Base-by-base conservation (phyloP, 2,797 vertebrate species). In the Acanthornis magna region DNA sequence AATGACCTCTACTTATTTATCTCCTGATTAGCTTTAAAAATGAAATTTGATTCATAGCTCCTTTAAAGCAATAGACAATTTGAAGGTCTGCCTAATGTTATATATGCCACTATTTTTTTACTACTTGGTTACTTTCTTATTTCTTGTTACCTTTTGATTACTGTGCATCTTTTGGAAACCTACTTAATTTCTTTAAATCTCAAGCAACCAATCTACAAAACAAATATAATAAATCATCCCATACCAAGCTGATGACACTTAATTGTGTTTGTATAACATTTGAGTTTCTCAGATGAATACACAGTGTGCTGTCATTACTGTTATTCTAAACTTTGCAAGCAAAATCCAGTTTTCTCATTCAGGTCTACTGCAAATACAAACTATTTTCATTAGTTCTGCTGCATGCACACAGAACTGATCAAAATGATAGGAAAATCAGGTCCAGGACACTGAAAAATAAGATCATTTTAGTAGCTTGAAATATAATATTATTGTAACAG, bases 401-500 rank as follows among this genome's bases (percentile, higher is more conserved):
- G 34, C 25, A 71, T 67, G 63, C 29, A 34, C 16, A 26, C 5
- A 71, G 76, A 81, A 40, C 12, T 50, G 65, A 89, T 81, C 22
- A 17, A 88, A 91, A 92, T 3, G 5, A 88, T 45, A 88, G 40
- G 86, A 89, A 93, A 86, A 40, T 91, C 36, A 63, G 34, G 18
- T 36, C 48, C 63, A 76, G 57, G 38, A 79, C n/a, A 65, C 42
- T 54, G 55, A 76, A 93, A 92, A 95, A 38, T 57, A 60, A 65
- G 13, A 90, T 82, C 13, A 63, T 13, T 73, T 86, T 79, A 85
- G 47, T 79, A 86, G 27, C 42, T 53, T 95, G 95, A 95, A 97
- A 96, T 95, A 57, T 58, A 93, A 91, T 93, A 95, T 92, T 93
- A 91, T 85, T 71, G 48, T 94, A 94, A 94, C 60, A 81, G 38